Evolutionary conservation across 2,888 invertebrate genomes (phyloP), one percentile per base, ranked within the genome.

Genomic region (Diplolepis rosae): DNA sequence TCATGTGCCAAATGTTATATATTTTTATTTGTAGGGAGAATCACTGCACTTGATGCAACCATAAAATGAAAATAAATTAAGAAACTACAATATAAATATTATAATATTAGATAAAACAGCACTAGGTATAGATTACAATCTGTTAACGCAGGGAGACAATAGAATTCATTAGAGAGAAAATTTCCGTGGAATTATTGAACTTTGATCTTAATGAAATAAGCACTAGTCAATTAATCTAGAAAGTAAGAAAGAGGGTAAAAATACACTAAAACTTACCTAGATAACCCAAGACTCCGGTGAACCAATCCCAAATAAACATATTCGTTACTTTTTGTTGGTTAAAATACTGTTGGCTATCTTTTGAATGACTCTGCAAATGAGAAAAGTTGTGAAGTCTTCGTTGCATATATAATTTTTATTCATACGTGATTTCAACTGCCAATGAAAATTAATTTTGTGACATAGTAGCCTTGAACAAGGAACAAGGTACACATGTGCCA

Each of bases 221-320:
- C 18, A 48, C 48, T 22, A 48, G 18, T 48, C 48, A 4, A 48
- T 22, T 22, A 22, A 18, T 48, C 22, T 48, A 9, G 3, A 54
- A 54, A 28, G 24, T 4, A 11, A 54, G 4, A 24, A 52, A 54
- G 24, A 27, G 5, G 52, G n/a, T 13, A 32, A n/a, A 30, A 45
- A 48, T 48, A 22, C 18, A 1, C 7, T 56, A 48, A 75, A 74
- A 91, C 94, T 94, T 89, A 96, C 97, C 97, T 89, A 97, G 93
- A 91, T 96, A 97, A 89, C 96, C 96, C 88, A 97, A 92, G 88
- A 97, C 96, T 86, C 96, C 96, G 89, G 96, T 95, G 89, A 97
- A 95, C 96, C 97, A 97, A 90, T 97, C 97, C 95, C 95, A 95
- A 91, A 97, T 94, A 92, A 97, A 97, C 97, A 97, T 97, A 88